Evolutionary conservation across 2,797 vertebrate genomes (phyloP).

Genomic region (Urosaurus nigricauda): DNA sequence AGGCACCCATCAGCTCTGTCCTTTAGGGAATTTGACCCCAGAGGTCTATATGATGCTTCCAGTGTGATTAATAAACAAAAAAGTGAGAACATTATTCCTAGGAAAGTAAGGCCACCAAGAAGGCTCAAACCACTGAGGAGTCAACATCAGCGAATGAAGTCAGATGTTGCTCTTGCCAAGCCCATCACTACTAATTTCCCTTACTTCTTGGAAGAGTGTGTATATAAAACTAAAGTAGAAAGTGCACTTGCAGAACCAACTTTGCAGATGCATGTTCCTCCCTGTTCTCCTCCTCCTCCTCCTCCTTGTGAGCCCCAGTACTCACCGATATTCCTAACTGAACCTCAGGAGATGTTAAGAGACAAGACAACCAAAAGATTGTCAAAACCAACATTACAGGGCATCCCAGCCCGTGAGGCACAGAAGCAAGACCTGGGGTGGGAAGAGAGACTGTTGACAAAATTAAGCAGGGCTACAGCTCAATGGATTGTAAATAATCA

Average conservation of each 20-base stretch:
- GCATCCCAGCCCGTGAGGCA: not conserved
- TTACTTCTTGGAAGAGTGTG: conserved; percentile 30
- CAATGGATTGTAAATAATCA: conserved; percentile 74
- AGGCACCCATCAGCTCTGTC: conserved; percentile 69
- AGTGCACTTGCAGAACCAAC: not conserved
- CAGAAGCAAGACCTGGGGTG: conserved; percentile 53
- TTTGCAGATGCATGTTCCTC: conserved; percentile 3
- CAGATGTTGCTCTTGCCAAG: not conserved
- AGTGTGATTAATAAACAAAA: conserved; percentile 46
- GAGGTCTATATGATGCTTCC: conserved; percentile 70
- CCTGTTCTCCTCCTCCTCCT: not conserved
- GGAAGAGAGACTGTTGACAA: conserved; percentile 70
- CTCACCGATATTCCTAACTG: conserved; percentile 20
- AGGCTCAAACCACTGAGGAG: not conserved
- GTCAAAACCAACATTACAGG: conserved; percentile 36
- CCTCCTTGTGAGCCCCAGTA: not conserved
- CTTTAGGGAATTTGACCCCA: conserved; percentile 70
- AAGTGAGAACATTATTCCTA: not conserved
- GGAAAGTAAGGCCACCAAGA: conserved; percentile 20
- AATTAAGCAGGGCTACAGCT: conserved; percentile 71
- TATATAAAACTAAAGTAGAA: conserved; percentile 23
- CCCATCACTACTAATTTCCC: not conserved
- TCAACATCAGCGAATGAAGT: not conserved
- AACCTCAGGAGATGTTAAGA: conserved; percentile 25
- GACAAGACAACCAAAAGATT: conserved; percentile 4